Base-by-base conservation (phyloP, 2,113 vertebrate genomes). In the Micronycteris hirsuta region DNA sequence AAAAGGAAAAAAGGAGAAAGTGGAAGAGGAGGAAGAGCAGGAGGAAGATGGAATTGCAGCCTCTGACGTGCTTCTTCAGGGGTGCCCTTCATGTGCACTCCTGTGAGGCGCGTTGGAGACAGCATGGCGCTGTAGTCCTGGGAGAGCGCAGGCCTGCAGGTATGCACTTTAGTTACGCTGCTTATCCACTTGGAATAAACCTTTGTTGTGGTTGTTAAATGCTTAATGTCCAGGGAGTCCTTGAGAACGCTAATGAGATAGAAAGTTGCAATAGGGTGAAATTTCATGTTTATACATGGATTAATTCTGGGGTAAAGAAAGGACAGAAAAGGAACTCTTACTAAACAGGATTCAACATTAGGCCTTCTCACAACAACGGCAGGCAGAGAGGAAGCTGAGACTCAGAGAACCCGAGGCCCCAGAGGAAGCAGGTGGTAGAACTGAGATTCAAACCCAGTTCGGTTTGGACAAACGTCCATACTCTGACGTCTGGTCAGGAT, bases 61-160 rank as follows among this genome's bases (percentile, higher is more conserved):
- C 45, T 68, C 65, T 67, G 74, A 26, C 7, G 3, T 4, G 19
- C 4, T 38, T 58, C 33, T 67, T 38, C 7, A 22, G 73, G n/a
- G 8, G 26, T 12, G 47, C 68, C 47, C 82, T 2, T 3, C 22
- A 36, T 0, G 2, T 2, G 5, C 8, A 7, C 19, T 28, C 13
- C n/a, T 68, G 6, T 36, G 63, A 67, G 54, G 70, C 12, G 5
- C 22, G 5, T 5, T 19, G 54, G 24, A 15, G 33, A 76, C 1
- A 24, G 6, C 3, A 2, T 1, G 28, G 22, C 6, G 2, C 33
- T 33, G 65, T 54, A 38, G 16, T 36, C 45, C 1, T 0, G 5
- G 47, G 19, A 6, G 24, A 33, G 76, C n/a, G 14, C 38, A 47
- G 83, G 13, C 4, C 36, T 28, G n/a, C 36, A 38, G 80, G 17